Evolutionary conservation across 1,140 invertebrate species (phyloP).

Genomic region (Calosoma granatense): DNA sequence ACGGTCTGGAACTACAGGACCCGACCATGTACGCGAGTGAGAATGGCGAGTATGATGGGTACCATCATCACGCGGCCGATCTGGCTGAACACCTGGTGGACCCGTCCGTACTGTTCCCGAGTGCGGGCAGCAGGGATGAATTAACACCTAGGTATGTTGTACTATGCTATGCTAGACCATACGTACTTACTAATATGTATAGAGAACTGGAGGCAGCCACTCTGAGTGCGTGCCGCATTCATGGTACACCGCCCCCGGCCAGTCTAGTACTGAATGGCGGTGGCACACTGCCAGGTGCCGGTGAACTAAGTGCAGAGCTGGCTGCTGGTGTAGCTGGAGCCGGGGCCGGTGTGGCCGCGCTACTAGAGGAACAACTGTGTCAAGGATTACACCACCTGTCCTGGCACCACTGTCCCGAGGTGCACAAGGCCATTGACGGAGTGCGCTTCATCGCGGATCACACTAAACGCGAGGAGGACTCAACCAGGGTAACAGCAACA

Average conservation of each 20-base stretch:
- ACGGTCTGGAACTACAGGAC: conserved; percentile 66
- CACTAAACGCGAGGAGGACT: conserved; percentile 84
- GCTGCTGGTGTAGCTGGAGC: conserved; percentile 19
- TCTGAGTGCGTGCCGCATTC: conserved; percentile 48
- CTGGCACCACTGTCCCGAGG: conserved; percentile 82
- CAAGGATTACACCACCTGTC: conserved; percentile 36
- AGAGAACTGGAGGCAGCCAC: conserved; percentile 47
- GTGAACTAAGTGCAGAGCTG: conserved; percentile 18
- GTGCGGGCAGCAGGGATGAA: conserved; percentile 44
- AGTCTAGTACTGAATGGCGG: conserved; percentile 22
- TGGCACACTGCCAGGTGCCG: conserved; percentile 22
- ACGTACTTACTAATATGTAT: neutral
- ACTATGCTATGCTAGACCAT: neutral
- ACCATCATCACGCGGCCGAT: conserved; percentile 13
- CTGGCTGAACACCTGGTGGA: conserved; percentile 33
- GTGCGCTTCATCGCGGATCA: conserved; percentile 89
- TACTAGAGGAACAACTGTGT: conserved; percentile 10
- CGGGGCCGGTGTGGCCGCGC: conserved; percentile 30
- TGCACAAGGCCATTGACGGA: conserved; percentile 84
- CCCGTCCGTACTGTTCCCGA: conserved; percentile 43
- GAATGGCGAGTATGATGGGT: conserved; percentile 27
- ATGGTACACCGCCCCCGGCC: conserved; percentile 44
- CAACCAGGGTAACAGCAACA: conserved; percentile 63
- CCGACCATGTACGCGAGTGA: conserved; percentile 35
- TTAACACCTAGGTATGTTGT: conserved; percentile 42